These are phyloP conservation scores for Herpailurus yagouaroundi DNA, from an alignment of 2,113 vertebrate species.

Conservation along the genomic window DNA sequence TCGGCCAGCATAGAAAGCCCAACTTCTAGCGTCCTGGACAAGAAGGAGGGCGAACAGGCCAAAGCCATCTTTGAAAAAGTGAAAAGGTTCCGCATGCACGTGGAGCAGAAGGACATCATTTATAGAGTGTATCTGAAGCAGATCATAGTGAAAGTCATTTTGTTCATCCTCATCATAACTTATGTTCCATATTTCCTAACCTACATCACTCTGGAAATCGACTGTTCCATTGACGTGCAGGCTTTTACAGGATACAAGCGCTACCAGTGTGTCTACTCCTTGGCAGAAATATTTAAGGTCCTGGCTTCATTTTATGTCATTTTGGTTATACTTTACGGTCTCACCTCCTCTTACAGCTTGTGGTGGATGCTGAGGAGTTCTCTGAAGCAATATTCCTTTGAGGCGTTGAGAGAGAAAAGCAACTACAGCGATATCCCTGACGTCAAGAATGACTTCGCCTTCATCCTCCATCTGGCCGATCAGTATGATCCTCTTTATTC, in stretches of 20 bases:
- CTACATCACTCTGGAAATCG: constrained; percentile 88
- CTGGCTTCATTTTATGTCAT: constrained; percentile 89
- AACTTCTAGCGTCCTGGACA: constrained; percentile 89
- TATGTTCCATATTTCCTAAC: constrained; percentile 89
- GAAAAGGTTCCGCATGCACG: constrained; percentile 88
- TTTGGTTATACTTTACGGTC: constrained; percentile 88
- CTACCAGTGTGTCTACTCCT: constrained; percentile 90
- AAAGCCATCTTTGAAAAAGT: constrained; percentile 94
- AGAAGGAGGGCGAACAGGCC: constrained; percentile 92
- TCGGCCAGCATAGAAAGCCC: constrained; percentile 84
- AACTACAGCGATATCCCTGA: constrained; percentile 91
- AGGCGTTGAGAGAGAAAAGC: constrained; percentile 89
- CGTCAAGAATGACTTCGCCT: constrained; percentile 92
- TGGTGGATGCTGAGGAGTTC: constrained; percentile 92
- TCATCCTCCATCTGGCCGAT: constrained; percentile 91
- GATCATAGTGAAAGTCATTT: constrained; percentile 90
- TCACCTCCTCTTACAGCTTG: constrained; percentile 89
- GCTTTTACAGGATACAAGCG: constrained; percentile 90
- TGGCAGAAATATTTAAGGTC: constrained; percentile 90
- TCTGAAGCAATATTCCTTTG: constrained; percentile 91
- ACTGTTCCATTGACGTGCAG: constrained; percentile 87
- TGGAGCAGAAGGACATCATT: constrained; percentile 91
- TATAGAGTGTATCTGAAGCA: constrained; percentile 90
- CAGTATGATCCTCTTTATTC: constrained; percentile 91
- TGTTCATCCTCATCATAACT: constrained; percentile 87